A percentile compares a stretch with the other conserved stretches of the same genome.
phyloP scores from a whole-genome alignment of 2,113 vertebrate species.

The Buteo buteo region DNA sequence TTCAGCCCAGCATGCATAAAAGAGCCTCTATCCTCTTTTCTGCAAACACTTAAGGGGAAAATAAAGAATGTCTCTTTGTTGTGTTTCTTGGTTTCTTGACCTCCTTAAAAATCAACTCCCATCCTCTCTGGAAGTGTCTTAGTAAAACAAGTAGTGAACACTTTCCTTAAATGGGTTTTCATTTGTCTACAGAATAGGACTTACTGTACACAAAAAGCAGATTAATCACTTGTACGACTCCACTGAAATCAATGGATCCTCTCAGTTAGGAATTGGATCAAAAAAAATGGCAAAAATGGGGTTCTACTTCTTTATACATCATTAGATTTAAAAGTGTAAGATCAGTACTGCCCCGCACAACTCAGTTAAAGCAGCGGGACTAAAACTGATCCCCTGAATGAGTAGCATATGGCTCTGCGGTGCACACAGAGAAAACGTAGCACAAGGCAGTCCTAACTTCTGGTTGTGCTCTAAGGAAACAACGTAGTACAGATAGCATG shows the following conservation, averaged over 20 bases:
- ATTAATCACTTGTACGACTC: neutral
- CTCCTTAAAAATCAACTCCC: neutral
- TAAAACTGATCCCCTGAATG: neutral
- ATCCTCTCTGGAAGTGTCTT: neutral
- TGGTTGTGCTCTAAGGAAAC: neutral
- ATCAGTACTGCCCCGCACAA: neutral
- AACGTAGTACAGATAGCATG: neutral
- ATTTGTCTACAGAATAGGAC: neutral
- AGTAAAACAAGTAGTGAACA: neutral
- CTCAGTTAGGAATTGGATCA: neutral
- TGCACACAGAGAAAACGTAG: neutral
- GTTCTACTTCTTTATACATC: neutral
- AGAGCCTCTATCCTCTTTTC: neutral
- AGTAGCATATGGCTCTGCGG: neutral
- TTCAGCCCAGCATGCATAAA: neutral
- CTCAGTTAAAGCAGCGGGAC: neutral
- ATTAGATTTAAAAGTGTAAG: neutral
- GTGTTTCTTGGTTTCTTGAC: neutral
- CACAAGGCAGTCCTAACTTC: neutral
- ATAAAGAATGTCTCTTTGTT: neutral
- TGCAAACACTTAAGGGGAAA: neutral
- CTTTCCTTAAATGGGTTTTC: neutral
- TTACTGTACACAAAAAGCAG: neutral
- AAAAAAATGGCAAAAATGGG: neutral
- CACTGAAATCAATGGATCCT: neutral